Evolutionary conservation across 2,888 invertebrate species (phyloP).

Genomic region (Drosophila falleni): DNA sequence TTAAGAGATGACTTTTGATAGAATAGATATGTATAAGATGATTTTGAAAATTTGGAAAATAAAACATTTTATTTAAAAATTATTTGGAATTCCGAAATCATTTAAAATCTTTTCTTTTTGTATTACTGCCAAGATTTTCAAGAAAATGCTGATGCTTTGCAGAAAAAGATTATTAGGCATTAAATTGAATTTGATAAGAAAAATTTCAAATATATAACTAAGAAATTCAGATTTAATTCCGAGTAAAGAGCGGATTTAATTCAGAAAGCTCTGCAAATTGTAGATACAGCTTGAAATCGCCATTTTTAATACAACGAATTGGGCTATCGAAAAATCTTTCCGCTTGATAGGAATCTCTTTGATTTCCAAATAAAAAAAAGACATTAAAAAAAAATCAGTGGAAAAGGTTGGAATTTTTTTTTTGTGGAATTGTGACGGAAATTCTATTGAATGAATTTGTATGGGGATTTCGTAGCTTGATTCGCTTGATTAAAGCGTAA

Average conservation of each 20-base stretch:
- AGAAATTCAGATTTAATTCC: not conserved
- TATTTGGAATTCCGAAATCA: too few species aligned
- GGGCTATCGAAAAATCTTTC: constrained; percentile 3
- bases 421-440: constrained; percentile 7
- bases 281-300: constrained; percentile 1
- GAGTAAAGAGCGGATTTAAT: not conserved
- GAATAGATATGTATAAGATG: not conserved
- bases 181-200: not conserved
- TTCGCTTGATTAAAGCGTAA: constrained; percentile 16
- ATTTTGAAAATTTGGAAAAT: not conserved
- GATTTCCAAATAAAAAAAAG: constrained; percentile 19
- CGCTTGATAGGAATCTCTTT: constrained; percentile 23
- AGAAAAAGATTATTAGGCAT: too few species aligned
- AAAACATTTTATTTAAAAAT: not conserved
- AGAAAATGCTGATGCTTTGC: too few species aligned
- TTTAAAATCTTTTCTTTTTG: not conserved
- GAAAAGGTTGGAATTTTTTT: too few species aligned
- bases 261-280: not conserved
- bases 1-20: not conserved
- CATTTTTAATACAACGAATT: constrained; percentile 2
- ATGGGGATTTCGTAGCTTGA: constrained; percentile 17
- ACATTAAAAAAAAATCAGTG: not conserved
- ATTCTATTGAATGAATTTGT: constrained; percentile 10
- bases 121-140: too few species aligned
- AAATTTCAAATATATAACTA: not conserved